Base-by-base conservation (phyloP, 2,888 invertebrate species). In the Acanthosepion lycidas region DNA sequence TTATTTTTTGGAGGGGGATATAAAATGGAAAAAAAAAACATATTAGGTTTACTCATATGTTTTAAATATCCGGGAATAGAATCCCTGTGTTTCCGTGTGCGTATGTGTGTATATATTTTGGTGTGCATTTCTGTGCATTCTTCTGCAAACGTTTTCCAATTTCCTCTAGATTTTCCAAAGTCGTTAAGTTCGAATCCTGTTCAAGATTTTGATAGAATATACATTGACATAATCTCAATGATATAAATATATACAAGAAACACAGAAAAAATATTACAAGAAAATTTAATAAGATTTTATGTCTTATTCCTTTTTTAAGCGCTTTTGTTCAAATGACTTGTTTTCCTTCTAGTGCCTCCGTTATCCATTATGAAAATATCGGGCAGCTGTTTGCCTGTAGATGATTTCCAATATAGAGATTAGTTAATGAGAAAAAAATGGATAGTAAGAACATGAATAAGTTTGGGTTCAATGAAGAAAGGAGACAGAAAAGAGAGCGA, bases 131-230 rank as follows among this genome's bases (percentile, higher is more conserved):
- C 1, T 78, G 8, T 78, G 78, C 18, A 15, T n/a, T 28, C 15
- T 28, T n/a, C 0, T 78, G 15, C n/a, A 78, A 78, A 78, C 33
- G 12, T 78, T 78, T 78, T 78, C 33, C 78, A 78, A 78, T 78
- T 78, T 78, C 78, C 78, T 78, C 33, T 78, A 78, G 15, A 78
- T 78, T 78, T 78, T 78, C n/a, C 78, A 78, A 78, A 78, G 78
- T 78, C 78, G 78, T 78, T 78, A 78, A 78, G 78, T 33, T 78
- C 78, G 78, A 78, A 78, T 78, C 78, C 78, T 12, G 78, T 78
- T 78, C 78, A 78, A n/a, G 78, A 78, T n/a, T 78, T n/a, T 78
- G 78, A 78, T 78, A 78, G 33, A 78, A 78, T 78, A 78, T n/a
- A 78, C 33, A 78, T 78, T 78, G 78, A 78, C 78, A 78, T 12